These are phyloP conservation scores for Epinephelus coioides DNA, from an alignment of 2,797 vertebrate species.

Conservation along the genomic window DNA sequence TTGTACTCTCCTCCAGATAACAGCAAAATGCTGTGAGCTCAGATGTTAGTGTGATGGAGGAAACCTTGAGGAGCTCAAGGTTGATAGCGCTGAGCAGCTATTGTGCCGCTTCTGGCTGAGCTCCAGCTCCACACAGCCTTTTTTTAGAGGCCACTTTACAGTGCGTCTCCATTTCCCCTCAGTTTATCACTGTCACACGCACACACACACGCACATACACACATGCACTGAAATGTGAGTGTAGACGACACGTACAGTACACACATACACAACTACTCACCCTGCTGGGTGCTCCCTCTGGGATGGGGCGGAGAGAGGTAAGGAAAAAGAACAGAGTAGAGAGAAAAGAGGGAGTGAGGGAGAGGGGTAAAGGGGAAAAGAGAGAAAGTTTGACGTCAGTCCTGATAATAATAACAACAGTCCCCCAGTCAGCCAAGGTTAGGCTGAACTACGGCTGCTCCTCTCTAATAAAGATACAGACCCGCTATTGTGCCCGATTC, in stretches of 20 bases:
- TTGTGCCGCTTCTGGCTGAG: slow-evolving; percentile 62
- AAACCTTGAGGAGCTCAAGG: slow-evolving; percentile 72
- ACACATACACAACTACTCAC: slow-evolving; percentile 79
- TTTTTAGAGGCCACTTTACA: slow-evolving; percentile 67
- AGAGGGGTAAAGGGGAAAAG: slow-evolving; percentile 42
- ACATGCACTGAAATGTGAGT: slow-evolving; percentile 12
- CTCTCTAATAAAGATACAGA: slow-evolving; percentile 81
- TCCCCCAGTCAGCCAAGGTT: slow-evolving; percentile 77
- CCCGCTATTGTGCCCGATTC: slow-evolving; percentile 70
- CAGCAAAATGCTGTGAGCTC: slow-evolving; percentile 41
- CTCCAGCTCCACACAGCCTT: slow-evolving; percentile 57
- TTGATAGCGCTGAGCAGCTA: slow-evolving; percentile 58
- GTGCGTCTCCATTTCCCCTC: slow-evolving; percentile 59
- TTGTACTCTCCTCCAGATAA: slow-evolving; percentile 51
- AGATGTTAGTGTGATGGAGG: slow-evolving; percentile 50
- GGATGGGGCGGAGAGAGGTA: slow-evolving; percentile 54
- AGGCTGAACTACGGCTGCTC: slow-evolving; percentile 69
- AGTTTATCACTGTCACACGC: slow-evolving; percentile 67
- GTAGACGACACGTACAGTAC: slow-evolving; percentile 32
- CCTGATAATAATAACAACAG: slow-evolving; percentile 83
- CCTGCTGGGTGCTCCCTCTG: slow-evolving; percentile 87
- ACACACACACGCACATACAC: slow-evolving; percentile 24
- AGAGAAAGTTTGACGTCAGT: slow-evolving; percentile 82
- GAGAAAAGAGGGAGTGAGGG: slow-evolving; percentile 35
- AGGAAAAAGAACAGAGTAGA: slow-evolving; percentile 43